Conservation (phyloP, 37 sponge, comb jelly and placozoan genomes). For the Halichondria panicea region DNA sequence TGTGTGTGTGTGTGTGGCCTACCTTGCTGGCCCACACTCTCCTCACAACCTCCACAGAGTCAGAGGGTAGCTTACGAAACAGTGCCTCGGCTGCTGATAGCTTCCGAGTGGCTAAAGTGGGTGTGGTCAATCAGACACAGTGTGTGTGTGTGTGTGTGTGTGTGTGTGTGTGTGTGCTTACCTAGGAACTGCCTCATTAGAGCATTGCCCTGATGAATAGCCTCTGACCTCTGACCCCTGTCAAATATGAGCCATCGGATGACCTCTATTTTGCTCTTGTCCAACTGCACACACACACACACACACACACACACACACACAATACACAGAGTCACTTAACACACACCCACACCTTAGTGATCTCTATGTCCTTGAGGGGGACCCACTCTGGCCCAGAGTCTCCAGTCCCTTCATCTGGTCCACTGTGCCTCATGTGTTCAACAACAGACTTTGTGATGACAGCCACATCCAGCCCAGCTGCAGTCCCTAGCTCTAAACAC, state of each 20-base stretch:
- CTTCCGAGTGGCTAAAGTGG: constrained; percentile 46
- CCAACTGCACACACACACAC: constrained; percentile 26
- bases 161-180: constrained; percentile 22
- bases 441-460: constrained; percentile 77
- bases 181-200: constrained; percentile 87
- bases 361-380: constrained; percentile 12
- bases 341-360: constrained; percentile 25
- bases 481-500: constrained; percentile 65
- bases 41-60: constrained; percentile 61
- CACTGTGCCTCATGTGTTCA: constrained; percentile 54
- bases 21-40: constrained; percentile 54
- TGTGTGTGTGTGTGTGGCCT: no score
- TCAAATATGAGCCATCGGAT: constrained; percentile 95
- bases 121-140: neutral
- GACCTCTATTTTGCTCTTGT: constrained; percentile 72
- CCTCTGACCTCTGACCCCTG: constrained; percentile 79
- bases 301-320: constrained; percentile 17
- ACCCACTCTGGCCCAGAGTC: neutral
- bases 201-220: constrained; percentile 81
- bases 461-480: constrained; percentile 66
- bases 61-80: constrained; percentile 60
- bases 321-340: neutral
- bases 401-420: neutral
- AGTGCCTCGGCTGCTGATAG: constrained; percentile 68
- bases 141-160: neutral